A percentile compares a stretch with the other conserved stretches of the same genome.
Evolutionary conservation across 2,888 invertebrate species (phyloP).

Genomic region (Cryptophagus acutangulus): DNA sequence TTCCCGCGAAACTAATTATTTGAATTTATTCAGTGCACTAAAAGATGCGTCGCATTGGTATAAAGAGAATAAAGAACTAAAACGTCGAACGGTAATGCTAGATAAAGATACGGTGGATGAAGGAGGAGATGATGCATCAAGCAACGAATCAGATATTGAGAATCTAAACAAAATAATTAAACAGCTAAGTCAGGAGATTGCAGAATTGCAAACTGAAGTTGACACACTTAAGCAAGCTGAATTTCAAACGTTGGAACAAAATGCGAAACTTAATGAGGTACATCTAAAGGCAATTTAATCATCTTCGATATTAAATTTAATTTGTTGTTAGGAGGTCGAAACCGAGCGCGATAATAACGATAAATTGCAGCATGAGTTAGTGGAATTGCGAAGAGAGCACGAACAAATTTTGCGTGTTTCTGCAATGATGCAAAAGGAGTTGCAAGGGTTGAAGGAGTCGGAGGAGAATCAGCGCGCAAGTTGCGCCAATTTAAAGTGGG

Average conservation of each 20-base stretch:
- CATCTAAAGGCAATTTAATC: slow-evolving; percentile 9
- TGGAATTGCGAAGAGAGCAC: slow-evolving; percentile 50
- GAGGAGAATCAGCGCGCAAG: slow-evolving; percentile 60
- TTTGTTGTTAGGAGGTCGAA: slow-evolving; percentile 51
- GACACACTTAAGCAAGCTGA: slow-evolving; percentile 61
- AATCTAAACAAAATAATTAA: slow-evolving; percentile 63
- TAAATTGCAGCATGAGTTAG: slow-evolving; percentile 54
- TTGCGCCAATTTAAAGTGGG: slow-evolving; percentile 36
- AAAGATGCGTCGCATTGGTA: slow-evolving; percentile 71
- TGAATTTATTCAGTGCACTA: slow-evolving; percentile 53
- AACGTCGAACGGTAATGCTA: slow-evolving; percentile 62
- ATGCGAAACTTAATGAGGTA: slow-evolving; percentile 55
- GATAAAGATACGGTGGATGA: slow-evolving; percentile 53
- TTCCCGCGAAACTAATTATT: too few species aligned
- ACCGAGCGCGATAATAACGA: slow-evolving; percentile 48
- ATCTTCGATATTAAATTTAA: background rate
- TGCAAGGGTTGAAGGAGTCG: slow-evolving; percentile 56
- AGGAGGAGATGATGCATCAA: slow-evolving; percentile 48
- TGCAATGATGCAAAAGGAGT: slow-evolving; percentile 61
- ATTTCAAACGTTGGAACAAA: slow-evolving; percentile 66
- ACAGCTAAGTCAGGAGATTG: slow-evolving; percentile 61
- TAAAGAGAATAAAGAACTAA: slow-evolving; percentile 68
- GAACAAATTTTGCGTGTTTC: slow-evolving; percentile 63
- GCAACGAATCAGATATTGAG: slow-evolving; percentile 60
- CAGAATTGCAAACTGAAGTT: slow-evolving; percentile 62